Evolutionary conservation across 2,113 vertebrate genomes (phyloP), one percentile per base, ranked within the genome.

Genomic region (Oriolus oriolus): DNA sequence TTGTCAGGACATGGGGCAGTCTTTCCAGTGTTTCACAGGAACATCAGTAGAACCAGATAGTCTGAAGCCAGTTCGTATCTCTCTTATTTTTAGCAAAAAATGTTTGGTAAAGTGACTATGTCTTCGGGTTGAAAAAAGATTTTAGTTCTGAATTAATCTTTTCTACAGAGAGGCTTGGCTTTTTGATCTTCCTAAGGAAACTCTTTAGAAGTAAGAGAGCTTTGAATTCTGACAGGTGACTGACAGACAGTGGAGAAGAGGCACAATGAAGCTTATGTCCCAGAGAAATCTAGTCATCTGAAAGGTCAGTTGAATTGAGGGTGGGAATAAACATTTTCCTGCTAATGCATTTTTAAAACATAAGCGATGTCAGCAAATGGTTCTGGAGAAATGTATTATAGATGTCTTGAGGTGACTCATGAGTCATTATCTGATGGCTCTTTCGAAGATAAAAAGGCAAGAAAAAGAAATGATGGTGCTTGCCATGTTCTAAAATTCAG

Each of bases 101-200:
- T 5, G 0, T 44, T 83, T 87, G 45, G 27, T 76, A 45, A 93
- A 91, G 17, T 4, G 7, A 69, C 11, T 60, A 7, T 39, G 3
- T 74, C 41, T 84, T 82, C 4, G 12, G 53, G 33, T 84, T 7
- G 0, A 96, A 78, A 63, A 79, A 52, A 65, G 19, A 39, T 61
- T 90, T 91, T 88, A 71, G 45, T 65, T 93, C 35, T 68, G 88
- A 86, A 73, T 90, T 91, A 69, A 76, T 84, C 54, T 95, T 76
- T 56, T 11, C 80, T 85, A n/a, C 33, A 52, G 42, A 74, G 74
- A 79, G 37, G 10, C 39, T 76, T 81, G 85, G 57, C 76, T 85
- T 93, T 90, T 93, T 96, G 76, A 89, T 93, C 85, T 93, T 95
- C 81, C 81, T 57, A 26, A 89, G 75, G 63, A 89, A 85, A 17